Percentiles rank a stretch among this genome's conserved stretches.
Conservation (phyloP, 2,113 vertebrate genomes). For the Gobius niger region DNA sequence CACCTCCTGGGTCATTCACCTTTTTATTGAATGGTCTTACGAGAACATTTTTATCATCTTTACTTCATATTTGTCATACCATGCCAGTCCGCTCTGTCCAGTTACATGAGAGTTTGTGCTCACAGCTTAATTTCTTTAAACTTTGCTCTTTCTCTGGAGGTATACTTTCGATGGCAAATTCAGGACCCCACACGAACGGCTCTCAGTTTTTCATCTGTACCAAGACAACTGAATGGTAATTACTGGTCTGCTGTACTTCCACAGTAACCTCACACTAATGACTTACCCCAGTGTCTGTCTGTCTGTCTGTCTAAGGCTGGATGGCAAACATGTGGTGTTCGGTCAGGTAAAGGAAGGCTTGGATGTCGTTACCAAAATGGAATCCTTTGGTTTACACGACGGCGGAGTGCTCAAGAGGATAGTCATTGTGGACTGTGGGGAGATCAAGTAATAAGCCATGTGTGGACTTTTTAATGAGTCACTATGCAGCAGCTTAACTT, state of each 20-base stretch:
- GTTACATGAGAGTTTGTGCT: constrained; percentile 18
- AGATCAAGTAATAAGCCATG: constrained; percentile 79
- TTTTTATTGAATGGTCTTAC: constrained; percentile 56
- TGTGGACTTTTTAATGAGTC: constrained; percentile 10
- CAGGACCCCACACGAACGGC: constrained; percentile 92
- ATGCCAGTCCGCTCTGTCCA: background rate
- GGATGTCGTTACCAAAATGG: constrained; percentile 88
- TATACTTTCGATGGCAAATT: constrained; percentile 94
- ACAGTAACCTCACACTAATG: background rate
- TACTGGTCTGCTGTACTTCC: constrained; percentile 47
- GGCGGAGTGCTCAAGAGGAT: constrained; percentile 89
- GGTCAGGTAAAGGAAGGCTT: constrained; percentile 91
- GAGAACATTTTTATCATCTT: background rate
- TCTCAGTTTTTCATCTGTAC: constrained; percentile 98
- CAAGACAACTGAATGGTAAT: constrained; percentile 89
- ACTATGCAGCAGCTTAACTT: constrained; percentile 1
- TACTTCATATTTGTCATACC: background rate
- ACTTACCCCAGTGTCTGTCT: background rate
- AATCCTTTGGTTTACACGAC: constrained; percentile 85
- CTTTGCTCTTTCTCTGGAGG: constrained; percentile 70
- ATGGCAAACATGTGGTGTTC: constrained; percentile 94
- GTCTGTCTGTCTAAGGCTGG: constrained; percentile 79
- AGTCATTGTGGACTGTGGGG: constrained; percentile 88
- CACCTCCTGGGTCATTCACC: constrained; percentile 62
- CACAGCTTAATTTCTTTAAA: constrained; percentile 17